Conservation (phyloP, 2,113 vertebrate species). For the Erythrolamprus reginae region DNA sequence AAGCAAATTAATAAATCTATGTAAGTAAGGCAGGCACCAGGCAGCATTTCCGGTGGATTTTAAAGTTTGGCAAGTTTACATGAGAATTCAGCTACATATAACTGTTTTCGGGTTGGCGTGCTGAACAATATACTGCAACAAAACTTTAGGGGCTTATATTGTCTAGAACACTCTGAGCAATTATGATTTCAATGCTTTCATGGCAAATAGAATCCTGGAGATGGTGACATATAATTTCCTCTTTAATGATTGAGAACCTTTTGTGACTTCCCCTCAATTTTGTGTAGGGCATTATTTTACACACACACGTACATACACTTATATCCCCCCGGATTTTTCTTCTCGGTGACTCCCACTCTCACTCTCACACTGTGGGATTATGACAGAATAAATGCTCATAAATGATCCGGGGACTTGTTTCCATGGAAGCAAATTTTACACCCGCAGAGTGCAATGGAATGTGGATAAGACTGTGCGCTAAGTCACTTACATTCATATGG, state of each 20-base stretch:
- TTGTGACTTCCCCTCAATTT: not conserved
- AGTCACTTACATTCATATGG: not conserved
- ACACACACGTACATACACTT: not conserved
- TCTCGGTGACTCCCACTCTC: not conserved
- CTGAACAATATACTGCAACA: not conserved
- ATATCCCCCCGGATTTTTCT: not conserved
- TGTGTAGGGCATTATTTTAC: not conserved
- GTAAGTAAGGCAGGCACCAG: not conserved
- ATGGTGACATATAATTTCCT: not conserved
- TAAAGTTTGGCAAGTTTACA: not conserved
- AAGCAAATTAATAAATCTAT: too few relatives aligned
- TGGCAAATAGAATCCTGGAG: not conserved
- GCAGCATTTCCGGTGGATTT: not conserved
- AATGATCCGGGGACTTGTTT: slow-evolving; percentile 12
- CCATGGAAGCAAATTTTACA: slow-evolving; percentile 24
- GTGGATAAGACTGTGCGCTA: not conserved
- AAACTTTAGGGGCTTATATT: not conserved
- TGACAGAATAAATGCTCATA: slow-evolving; percentile 18
- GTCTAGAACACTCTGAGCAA: not conserved
- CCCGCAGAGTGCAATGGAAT: not conserved
- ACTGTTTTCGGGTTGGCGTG: not conserved
- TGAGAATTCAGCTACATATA: not conserved
- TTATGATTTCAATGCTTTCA: not conserved
- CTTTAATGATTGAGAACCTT: not conserved
- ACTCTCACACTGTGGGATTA: not conserved